phyloP scores from a whole-genome alignment of 1,140 invertebrate genomes.

The Aphidius ervi region DNA sequence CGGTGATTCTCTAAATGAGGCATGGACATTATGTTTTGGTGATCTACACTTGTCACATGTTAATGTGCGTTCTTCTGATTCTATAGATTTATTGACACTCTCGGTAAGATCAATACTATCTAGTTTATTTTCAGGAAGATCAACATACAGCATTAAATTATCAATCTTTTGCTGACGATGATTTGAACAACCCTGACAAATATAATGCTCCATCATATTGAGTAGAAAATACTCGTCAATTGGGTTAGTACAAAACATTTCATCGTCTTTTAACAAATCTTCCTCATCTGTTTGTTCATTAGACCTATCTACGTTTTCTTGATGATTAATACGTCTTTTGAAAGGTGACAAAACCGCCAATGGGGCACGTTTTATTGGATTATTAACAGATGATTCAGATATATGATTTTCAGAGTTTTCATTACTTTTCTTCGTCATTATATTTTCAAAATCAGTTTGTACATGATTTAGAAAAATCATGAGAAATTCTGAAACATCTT shows the following conservation, averaged over 20 bases:
- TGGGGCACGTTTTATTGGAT: conserved; percentile 29
- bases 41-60: conserved; percentile 39
- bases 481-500: conserved; percentile 45
- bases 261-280: conserved; percentile 17
- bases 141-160: conserved; percentile 41
- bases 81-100: conserved; percentile 34
- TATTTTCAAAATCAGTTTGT: conserved; percentile 36
- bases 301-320: not conserved
- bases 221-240: conserved; percentile 41
- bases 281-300: not conserved
- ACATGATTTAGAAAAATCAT: conserved; percentile 44
- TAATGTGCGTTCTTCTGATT: conserved; percentile 35
- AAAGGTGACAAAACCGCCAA: conserved; percentile 28
- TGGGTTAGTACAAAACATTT: conserved; percentile 28
- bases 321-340: conserved; percentile 12
- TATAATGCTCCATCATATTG: conserved; percentile 42
- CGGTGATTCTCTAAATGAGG: conserved; percentile 36
- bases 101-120: conserved; percentile 29
- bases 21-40: conserved; percentile 33
- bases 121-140: conserved; percentile 31
- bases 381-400: conserved; percentile 21
- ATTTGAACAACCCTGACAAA: conserved; percentile 35
- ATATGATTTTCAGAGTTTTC: conserved; percentile 34
- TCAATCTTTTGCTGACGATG: conserved; percentile 37
- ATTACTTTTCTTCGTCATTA: conserved; percentile 7